Percentiles rank a stretch among this genome's conserved stretches.
Evolutionary conservation across 1,140 invertebrate species (phyloP).

Genomic region (Diuraphis noxia): DNA sequence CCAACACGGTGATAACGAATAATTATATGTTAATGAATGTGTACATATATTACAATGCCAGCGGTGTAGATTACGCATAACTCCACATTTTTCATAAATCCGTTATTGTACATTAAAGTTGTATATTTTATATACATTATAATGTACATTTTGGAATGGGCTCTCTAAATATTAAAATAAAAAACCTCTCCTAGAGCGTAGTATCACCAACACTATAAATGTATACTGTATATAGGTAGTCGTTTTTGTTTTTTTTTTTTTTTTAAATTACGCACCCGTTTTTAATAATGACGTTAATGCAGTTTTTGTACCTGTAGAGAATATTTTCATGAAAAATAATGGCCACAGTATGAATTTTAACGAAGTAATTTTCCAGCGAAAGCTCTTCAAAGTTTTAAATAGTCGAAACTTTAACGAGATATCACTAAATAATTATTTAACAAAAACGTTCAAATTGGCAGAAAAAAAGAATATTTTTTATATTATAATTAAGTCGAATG

Average conservation of each 20-base stretch:
- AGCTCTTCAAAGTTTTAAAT: conserved; percentile 31
- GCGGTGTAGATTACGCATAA: not conserved
- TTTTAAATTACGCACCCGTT: not conserved
- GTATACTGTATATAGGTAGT: not conserved
- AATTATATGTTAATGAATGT: conserved; percentile 4
- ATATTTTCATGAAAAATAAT: conserved; percentile 43
- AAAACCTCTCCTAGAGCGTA: not conserved
- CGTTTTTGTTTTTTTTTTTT: not conserved
- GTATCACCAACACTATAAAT: not conserved
- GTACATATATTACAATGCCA: not conserved
- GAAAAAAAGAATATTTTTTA: not conserved
- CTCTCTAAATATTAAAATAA: not conserved
- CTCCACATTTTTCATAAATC: not conserved
- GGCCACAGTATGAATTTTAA: conserved; percentile 40
- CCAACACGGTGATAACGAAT: not conserved
- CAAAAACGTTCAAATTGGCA: not conserved
- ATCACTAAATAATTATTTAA: conserved; percentile 32
- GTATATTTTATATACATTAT: not conserved
- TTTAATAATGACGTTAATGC: conserved; percentile 28
- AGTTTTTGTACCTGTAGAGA: not conserved
- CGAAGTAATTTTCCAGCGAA: conserved; percentile 29
- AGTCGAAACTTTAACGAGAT: conserved; percentile 27
- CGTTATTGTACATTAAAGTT: conserved; percentile 11
- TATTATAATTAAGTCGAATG: not conserved
- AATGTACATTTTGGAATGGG: not conserved